phyloP scores from a whole-genome alignment of 2,797 vertebrate genomes.

The Pelodytes ibericus region DNA sequence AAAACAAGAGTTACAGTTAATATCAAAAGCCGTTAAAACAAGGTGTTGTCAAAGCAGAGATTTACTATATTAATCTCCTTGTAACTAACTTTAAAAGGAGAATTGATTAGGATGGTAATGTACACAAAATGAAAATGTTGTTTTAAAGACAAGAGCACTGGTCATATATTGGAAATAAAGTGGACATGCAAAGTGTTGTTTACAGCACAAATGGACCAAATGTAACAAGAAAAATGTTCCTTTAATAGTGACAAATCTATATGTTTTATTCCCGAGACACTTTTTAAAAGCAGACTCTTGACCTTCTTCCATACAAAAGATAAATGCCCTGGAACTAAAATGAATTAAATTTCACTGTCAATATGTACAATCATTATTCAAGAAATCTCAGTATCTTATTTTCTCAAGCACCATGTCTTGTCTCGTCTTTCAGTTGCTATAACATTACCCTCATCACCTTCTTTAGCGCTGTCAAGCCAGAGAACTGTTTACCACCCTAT shows the following conservation, averaged over 20 bases:
- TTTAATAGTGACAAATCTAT: constrained; percentile 37
- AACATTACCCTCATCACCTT: constrained; percentile 46
- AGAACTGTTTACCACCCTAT: constrained; percentile 52
- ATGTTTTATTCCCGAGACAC: constrained; percentile 29
- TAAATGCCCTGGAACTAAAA: constrained; percentile 43
- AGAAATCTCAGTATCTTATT: constrained; percentile 46
- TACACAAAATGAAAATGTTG: no score
- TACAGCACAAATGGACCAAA: background rate
- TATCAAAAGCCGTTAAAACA: no score
- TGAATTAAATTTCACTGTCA: constrained; percentile 51
- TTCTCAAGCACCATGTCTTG: constrained; percentile 32
- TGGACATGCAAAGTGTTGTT: constrained; percentile 15
- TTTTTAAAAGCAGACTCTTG: constrained; percentile 43
- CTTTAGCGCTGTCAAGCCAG: constrained; percentile 16
- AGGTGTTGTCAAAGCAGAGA: no score
- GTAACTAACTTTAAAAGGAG: no score
- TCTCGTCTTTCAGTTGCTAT: constrained; percentile 43
- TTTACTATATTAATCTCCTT: no score
- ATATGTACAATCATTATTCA: constrained; percentile 44
- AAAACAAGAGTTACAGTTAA: no score
- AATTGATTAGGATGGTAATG: no score
- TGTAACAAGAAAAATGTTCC: constrained; percentile 14
- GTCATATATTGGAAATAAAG: constrained; percentile 33
- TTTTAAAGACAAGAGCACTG: no score
- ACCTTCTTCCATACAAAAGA: constrained; percentile 46